Percentiles rank a stretch among this genome's conserved stretches.
Conservation (phyloP, 2,797 vertebrate species). For the Steatocranus sp. region DNA sequence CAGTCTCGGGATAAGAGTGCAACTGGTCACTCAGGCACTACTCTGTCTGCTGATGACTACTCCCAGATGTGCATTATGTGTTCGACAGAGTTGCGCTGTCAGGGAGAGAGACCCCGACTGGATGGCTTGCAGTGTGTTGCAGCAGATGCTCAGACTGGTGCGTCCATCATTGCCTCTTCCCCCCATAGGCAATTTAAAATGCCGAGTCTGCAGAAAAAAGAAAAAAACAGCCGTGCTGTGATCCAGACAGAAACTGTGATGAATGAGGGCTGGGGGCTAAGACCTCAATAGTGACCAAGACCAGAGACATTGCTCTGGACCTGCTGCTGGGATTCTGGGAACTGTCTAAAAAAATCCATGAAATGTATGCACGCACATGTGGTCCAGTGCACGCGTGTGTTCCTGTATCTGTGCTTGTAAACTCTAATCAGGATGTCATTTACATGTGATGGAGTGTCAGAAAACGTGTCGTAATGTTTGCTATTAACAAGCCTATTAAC, state of each 20-base stretch:
- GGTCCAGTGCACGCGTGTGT: not conserved
- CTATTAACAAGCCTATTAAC: slow-evolving; percentile 42
- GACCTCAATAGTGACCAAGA: slow-evolving; percentile 56
- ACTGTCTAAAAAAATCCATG: not conserved
- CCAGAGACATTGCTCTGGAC: slow-evolving; percentile 41
- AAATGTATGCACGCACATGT: not conserved
- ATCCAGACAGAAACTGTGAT: slow-evolving; percentile 62
- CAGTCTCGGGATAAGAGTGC: slow-evolving; percentile 10
- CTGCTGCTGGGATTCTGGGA: slow-evolving; percentile 39
- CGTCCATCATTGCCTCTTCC: slow-evolving; percentile 48
- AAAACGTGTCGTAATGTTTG: slow-evolving; percentile 31
- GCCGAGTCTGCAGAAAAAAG: slow-evolving; percentile 58
- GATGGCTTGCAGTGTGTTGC: slow-evolving; percentile 26
- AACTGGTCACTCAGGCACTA: slow-evolving; percentile 39
- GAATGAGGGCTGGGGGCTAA: slow-evolving; percentile 57
- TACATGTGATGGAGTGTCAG: slow-evolving; percentile 12
- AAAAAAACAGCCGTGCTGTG: not conserved
- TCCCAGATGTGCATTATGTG: slow-evolving; percentile 46
- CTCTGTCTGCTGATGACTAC: slow-evolving; percentile 31
- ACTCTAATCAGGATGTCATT: slow-evolving; percentile 21
- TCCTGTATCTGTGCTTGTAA: not conserved
- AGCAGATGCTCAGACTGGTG: slow-evolving; percentile 52
- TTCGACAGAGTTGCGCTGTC: slow-evolving; percentile 27
- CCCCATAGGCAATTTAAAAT: slow-evolving; percentile 42
- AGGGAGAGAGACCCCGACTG: slow-evolving; percentile 22